Conservation (phyloP, 2,113 vertebrate species). For the Abramis brama region DNA sequence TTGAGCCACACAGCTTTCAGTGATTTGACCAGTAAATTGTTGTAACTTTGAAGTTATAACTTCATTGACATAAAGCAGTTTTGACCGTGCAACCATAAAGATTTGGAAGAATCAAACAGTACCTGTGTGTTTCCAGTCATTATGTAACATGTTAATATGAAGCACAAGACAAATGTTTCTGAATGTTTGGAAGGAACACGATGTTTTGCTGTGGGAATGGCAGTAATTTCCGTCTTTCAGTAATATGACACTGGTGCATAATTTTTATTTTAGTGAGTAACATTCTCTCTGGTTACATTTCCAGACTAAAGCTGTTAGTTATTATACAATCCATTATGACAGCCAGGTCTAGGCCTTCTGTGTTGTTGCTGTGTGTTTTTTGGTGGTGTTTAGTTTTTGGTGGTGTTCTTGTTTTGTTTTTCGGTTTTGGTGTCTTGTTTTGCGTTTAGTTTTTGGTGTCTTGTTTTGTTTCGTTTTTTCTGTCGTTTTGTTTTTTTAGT, state of each 20-base stretch:
- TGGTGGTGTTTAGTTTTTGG: background rate
- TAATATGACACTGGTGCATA: background rate
- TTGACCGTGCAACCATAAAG: background rate
- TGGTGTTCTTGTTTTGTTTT: no score
- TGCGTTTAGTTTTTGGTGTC: no score
- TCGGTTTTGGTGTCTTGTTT: no score
- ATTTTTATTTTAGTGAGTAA: background rate
- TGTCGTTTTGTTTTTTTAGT: background rate
- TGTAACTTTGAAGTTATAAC: background rate
- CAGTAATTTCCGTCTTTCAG: background rate
- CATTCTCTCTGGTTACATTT: constrained; percentile 3
- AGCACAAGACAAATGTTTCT: constrained; percentile 10
- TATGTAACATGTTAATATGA: background rate
- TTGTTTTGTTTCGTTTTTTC: no score
- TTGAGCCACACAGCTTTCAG: constrained; percentile 38
- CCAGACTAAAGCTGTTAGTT: background rate
- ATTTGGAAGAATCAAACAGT: constrained; percentile 57
- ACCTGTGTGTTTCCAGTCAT: background rate
- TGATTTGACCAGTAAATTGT: constrained; percentile 29
- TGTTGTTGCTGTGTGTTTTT: background rate
- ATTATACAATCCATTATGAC: background rate
- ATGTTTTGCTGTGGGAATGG: background rate
- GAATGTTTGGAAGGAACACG: background rate
- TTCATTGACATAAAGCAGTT: constrained; percentile 38
- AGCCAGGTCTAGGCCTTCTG: background rate